Base-by-base conservation (phyloP, 2,113 vertebrate species). In the Spea multiplicata region DNA sequence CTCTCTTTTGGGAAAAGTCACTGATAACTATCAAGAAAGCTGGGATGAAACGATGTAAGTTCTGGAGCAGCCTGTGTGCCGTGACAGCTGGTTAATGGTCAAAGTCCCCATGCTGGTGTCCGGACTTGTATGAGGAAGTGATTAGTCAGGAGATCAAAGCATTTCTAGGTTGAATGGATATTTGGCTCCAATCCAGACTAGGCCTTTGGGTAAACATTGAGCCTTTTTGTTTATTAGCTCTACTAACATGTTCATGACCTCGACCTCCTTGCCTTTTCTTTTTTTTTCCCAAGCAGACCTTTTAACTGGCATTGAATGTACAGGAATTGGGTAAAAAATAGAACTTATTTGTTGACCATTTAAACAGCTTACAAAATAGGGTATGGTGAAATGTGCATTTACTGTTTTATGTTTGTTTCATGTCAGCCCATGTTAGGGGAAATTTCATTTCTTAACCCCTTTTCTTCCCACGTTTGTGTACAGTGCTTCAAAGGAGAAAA, bases 101-200 rank as follows among this genome's bases (percentile, higher is more conserved):
- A 88, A 86, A 84, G 84, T 85, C 84, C 81, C 86, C 82, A 52
- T 86, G 83, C 30, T 85, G 49, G 77, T 89, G 83, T 88, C 91
- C 87, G 83, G 84, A 74, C 82, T 88, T 87, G 84, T 87, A 83
- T 83, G 82, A 84, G 90, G 88, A 92, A 92, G 88, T 88, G 62
- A 85, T 91, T 93, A 89, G 81, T 84, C 83, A 76, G 64, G 81
- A 76, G 87, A 93, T 94, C 89, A 94, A 92, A 94, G 89, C 48
- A 0, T 70, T 88, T 69, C 84, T 87, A 83, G 72, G 72, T 79
- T 84, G 75, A 87, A 84, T 73, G 74, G 84, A 86, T 83, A 84
- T 84, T 81, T 62, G 78, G n/a, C 83, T 76, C 82, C 91, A 86
- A 84, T 4, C 1, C 3, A 44, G 50, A 55, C 86, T 85, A 82